These are phyloP conservation scores for Bubo bubo DNA, from an alignment of 2,113 vertebrate species.

Conservation along the genomic window DNA sequence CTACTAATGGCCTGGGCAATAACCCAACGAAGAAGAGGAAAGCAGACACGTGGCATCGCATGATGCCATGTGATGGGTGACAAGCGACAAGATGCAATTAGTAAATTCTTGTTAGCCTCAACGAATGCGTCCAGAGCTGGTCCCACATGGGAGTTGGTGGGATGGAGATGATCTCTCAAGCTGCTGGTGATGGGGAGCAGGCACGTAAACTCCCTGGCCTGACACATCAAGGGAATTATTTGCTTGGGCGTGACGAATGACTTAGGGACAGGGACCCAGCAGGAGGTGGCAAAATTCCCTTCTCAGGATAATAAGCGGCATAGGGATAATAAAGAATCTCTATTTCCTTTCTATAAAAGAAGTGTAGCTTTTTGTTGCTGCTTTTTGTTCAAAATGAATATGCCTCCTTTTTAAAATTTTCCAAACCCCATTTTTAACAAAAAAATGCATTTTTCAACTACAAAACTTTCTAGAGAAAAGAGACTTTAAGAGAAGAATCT, in stretches of 20 bases:
- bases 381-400: neutral
- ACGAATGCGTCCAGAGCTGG: fast-evolving
- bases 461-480: neutral
- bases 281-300: neutral
- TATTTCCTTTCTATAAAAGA: neutral
- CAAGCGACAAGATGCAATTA: neutral
- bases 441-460: neutral
- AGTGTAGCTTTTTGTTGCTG: fast-evolving
- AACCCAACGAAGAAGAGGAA: neutral
- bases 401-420: neutral
- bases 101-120: neutral
- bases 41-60: fast-evolving
- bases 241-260: fast-evolving
- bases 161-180: neutral
- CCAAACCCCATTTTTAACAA: neutral
- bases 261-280: neutral
- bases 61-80: neutral
- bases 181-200: fast-evolving
- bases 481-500: neutral
- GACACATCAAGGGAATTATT: neutral
- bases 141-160: neutral
- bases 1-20: neutral
- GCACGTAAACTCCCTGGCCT: fast-evolving
- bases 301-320: fast-evolving
- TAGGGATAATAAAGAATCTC: neutral